A percentile compares a stretch with the other conserved stretches of the same genome.
Conservation (phyloP, 1,140 invertebrate species). For the Cyclargus thomasi region DNA sequence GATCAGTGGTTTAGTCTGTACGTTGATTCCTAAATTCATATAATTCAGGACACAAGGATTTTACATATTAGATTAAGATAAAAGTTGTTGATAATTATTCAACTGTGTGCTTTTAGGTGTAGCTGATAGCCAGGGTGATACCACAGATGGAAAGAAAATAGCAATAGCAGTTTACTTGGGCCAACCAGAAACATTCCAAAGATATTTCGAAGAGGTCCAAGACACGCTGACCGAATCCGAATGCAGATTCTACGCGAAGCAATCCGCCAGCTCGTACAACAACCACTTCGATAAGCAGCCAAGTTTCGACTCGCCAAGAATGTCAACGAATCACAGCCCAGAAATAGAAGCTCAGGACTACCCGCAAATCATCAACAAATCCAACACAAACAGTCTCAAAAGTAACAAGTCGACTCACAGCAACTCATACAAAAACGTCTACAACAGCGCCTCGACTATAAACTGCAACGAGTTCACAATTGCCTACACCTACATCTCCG, state of each 20-base stretch:
- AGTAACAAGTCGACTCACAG: constrained; percentile 77
- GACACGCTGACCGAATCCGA: constrained; percentile 77
- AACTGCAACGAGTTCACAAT: constrained; percentile 83
- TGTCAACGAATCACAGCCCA: constrained; percentile 72
- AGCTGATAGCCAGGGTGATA: constrained; percentile 81
- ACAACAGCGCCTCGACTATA: constrained; percentile 74
- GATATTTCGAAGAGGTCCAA: constrained; percentile 80
- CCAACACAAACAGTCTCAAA: constrained; percentile 74
- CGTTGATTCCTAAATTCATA: no score
- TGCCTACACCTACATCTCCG: constrained; percentile 91
- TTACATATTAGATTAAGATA: no score
- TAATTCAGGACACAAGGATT: no score
- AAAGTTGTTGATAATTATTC: no score
- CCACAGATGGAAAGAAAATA: constrained; percentile 90
- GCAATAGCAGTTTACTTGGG: constrained; percentile 89
- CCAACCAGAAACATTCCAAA: constrained; percentile 85
- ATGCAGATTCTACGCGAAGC: constrained; percentile 70
- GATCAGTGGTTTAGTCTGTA: no score
- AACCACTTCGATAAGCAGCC: constrained; percentile 75
- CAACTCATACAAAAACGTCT: constrained; percentile 69
- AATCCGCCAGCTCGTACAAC: constrained; percentile 59
- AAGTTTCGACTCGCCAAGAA: constrained; percentile 71
- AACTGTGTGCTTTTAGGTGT: no score
- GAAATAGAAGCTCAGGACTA: constrained; percentile 69
- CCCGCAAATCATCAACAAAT: constrained; percentile 62